These are phyloP conservation scores for Drosophila fulvimacula DNA, from an alignment of 2,888 invertebrate species.

Conservation along the genomic window DNA sequence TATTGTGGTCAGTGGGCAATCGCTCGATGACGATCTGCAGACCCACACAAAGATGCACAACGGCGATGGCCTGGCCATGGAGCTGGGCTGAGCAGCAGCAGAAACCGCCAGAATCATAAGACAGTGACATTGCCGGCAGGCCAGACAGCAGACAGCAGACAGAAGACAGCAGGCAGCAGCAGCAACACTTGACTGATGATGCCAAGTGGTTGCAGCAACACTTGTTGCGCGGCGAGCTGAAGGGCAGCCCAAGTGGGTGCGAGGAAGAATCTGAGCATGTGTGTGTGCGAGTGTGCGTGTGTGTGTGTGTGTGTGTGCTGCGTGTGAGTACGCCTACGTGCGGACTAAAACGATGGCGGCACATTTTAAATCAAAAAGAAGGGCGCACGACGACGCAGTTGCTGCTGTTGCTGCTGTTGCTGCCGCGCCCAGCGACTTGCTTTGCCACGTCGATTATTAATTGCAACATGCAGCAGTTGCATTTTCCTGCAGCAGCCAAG, in stretches of 20 bases:
- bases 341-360: constrained; percentile 61
- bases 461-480: constrained; percentile 65
- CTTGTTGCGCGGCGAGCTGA: constrained; percentile 10
- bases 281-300: constrained; percentile 35
- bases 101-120: constrained; percentile 14
- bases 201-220: constrained; percentile 47
- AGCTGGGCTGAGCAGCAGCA: neutral
- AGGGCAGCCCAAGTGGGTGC: constrained; percentile 16
- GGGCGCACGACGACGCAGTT: constrained; percentile 63
- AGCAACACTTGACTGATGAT: constrained; percentile 57
- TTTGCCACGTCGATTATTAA: constrained; percentile 71
- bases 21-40: constrained; percentile 34
- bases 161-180: constrained; percentile 2
- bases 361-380: constrained; percentile 79
- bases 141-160: neutral
- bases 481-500: constrained; percentile 11
- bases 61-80: constrained; percentile 7
- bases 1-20: constrained; percentile 37
- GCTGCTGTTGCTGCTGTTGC: constrained; percentile 19
- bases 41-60: constrained; percentile 28
- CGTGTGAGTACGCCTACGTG: constrained; percentile 75
- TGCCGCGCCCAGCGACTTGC: constrained; percentile 51
- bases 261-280: neutral
- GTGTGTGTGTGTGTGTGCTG: constrained; percentile 38
- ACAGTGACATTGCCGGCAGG: constrained; percentile 53